Evolutionary conservation across 2,797 vertebrate genomes (phyloP).

Genomic region (Tangara arthus): DNA sequence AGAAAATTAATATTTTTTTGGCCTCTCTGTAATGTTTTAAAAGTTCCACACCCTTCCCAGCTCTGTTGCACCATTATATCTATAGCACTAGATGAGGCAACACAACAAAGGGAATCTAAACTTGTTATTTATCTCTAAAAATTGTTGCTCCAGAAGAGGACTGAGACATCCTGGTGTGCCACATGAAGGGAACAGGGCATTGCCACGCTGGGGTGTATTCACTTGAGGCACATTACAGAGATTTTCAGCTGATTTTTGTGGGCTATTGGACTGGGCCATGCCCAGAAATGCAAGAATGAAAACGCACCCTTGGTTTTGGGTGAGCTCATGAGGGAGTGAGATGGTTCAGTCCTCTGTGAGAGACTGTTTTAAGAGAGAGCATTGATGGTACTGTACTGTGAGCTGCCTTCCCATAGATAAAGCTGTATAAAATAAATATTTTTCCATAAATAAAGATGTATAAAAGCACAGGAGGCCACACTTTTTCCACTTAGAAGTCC

Average conservation of each 20-base stretch:
- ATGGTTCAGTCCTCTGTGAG: neutral
- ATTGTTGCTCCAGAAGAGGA: neutral
- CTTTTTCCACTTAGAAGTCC: neutral
- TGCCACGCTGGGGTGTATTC: neutral
- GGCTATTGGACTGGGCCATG: neutral
- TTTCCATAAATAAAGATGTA: neutral
- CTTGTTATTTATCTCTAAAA: neutral
- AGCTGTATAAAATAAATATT: neutral
- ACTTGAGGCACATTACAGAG: neutral
- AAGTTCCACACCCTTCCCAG: neutral
- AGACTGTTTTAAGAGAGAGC: neutral
- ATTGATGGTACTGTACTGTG: neutral
- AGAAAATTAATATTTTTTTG: neutral
- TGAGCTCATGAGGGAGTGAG: neutral
- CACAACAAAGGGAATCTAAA: neutral
- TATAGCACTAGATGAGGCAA: neutral
- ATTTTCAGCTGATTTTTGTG: neutral
- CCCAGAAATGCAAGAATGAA: neutral
- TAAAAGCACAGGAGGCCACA: neutral
- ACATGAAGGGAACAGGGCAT: fast-evolving
- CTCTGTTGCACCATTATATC: neutral
- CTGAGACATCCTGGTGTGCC: neutral
- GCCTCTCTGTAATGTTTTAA: neutral
- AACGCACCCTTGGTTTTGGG: neutral
- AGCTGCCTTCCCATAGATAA: neutral